Evolutionary conservation across 2,113 vertebrate species (phyloP), one percentile per base, ranked within the genome.

Genomic region (Gymnarchus niloticus): DNA sequence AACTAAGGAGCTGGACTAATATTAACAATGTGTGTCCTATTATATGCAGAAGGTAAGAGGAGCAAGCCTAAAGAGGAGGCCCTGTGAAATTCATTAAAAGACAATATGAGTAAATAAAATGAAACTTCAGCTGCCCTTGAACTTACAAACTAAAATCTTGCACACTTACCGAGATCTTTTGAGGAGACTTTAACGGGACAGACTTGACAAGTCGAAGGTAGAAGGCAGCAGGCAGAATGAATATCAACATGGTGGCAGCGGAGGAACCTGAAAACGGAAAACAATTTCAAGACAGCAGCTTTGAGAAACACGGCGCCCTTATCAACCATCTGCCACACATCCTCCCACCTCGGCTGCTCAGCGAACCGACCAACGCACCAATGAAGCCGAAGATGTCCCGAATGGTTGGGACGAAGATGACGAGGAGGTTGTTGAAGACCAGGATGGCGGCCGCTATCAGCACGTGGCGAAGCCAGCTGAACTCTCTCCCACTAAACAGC

Each of bases 381-480:
- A 99, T 99, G 91, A 99, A 99, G 91, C 98, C 98, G 9, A 99
- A 99, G 91, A 99, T 99, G 91, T 99, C 97, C 91, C 97, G 96
- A 93, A 99, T 99, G 85, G 96, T 95, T 1, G 98, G 98, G 65
- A 99, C 98, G 12, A 97, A 99, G 90, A 99, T 99, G 87, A 99
- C 98, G 86, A 99, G 93, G 56, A 97, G 73, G 88, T 99, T 96
- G 91, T 96, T 97, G 89, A 98, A 95, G 83, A 87, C 89, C 88
- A 99, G 91, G 87, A 99, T 94, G 65, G 92, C 80, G 6, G 92
- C 90, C 5, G 98, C 98, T 87, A 98, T 96, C 85, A 97, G 84
- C 84, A 99, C 86, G 91, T 99, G 98, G 59, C 97, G 95, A 87
- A 93, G 91, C 97, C 98, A 98, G 92, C 96, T 99, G 94, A 99